Conservation (phyloP, 2,113 vertebrate genomes). For the Zosterops japonicus region DNA sequence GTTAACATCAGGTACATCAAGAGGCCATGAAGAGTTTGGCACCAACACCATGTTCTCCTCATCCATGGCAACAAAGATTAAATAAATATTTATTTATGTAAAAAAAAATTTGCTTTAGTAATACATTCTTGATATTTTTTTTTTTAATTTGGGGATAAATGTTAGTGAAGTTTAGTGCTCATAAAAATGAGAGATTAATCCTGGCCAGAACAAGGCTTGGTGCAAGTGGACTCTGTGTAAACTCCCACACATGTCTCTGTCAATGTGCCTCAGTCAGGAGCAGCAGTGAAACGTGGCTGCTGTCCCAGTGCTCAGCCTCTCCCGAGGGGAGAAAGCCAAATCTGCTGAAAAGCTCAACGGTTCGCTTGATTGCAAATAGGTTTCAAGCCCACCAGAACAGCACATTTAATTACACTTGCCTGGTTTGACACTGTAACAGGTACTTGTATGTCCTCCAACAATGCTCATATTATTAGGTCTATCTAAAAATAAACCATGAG, state of each 20-base stretch:
- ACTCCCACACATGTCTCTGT: neutral
- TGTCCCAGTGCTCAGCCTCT: conserved; percentile 34
- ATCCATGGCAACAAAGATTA: conserved; percentile 41
- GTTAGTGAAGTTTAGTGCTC: conserved; percentile 32
- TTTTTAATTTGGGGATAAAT: conserved; percentile 50
- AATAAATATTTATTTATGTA: conserved; percentile 52
- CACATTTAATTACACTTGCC: neutral
- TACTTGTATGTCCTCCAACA: neutral
- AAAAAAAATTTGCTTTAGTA: conserved; percentile 62
- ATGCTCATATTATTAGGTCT: neutral
- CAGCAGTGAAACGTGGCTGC: neutral
- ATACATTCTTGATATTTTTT: conserved; percentile 2
- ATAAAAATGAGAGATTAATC: conserved; percentile 8
- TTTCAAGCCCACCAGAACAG: conserved; percentile 31
- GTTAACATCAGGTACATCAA: conserved; percentile 42
- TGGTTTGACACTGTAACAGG: conserved; percentile 1
- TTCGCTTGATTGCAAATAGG: neutral
- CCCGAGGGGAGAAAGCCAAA: neutral
- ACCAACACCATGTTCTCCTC: neutral
- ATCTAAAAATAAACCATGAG: neutral
- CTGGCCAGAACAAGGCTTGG: neutral
- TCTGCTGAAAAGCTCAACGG: neutral
- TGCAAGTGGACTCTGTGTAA: neutral
- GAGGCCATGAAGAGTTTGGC: conserved; percentile 21
- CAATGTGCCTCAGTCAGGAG: neutral